Percentiles rank a stretch among this genome's conserved stretches.
phyloP scores from a whole-genome alignment of 2,888 invertebrate species.

The Latheticus oryzae region DNA sequence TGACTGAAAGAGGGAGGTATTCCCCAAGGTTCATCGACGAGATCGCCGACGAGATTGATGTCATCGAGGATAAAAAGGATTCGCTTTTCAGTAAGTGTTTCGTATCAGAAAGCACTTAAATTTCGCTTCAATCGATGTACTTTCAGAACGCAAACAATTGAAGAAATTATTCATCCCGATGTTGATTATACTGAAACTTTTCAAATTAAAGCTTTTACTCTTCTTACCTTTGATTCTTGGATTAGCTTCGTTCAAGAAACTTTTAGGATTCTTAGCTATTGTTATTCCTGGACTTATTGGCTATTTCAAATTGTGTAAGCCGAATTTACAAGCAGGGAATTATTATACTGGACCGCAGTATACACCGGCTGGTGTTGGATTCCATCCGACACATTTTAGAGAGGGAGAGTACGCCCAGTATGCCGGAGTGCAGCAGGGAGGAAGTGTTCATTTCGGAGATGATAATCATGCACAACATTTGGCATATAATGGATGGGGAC shows the following conservation, averaged over 20 bases:
- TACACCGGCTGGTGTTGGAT: conserved; percentile 79
- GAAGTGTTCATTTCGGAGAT: conserved; percentile 75
- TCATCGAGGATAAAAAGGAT: conserved; percentile 85
- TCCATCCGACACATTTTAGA: conserved; percentile 68
- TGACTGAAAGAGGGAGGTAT: conserved; percentile 80
- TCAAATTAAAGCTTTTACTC: conserved; percentile 84
- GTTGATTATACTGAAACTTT: conserved; percentile 83
- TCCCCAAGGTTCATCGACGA: conserved; percentile 86
- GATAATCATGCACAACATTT: conserved; percentile 74
- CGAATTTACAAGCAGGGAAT: conserved; percentile 67
- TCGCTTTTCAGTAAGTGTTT: conserved; percentile 79
- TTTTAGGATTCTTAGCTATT: conserved; percentile 83
- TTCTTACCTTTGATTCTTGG: conserved; percentile 87
- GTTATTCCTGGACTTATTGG: conserved; percentile 85
- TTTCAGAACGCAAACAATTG: conserved; percentile 80
- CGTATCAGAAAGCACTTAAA: background rate
- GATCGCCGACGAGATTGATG: conserved; percentile 85
- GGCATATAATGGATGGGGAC: conserved; percentile 79
- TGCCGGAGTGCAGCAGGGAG: conserved; percentile 60
- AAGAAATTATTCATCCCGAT: conserved; percentile 87
- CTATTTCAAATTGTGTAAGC: conserved; percentile 87
- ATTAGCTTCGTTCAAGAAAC: conserved; percentile 85
- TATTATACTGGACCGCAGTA: conserved; percentile 74
- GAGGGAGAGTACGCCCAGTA: conserved; percentile 54
- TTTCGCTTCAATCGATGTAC: conserved; percentile 17